Base-by-base conservation (phyloP, 2,888 invertebrate genomes). In the Allacma fusca region DNA sequence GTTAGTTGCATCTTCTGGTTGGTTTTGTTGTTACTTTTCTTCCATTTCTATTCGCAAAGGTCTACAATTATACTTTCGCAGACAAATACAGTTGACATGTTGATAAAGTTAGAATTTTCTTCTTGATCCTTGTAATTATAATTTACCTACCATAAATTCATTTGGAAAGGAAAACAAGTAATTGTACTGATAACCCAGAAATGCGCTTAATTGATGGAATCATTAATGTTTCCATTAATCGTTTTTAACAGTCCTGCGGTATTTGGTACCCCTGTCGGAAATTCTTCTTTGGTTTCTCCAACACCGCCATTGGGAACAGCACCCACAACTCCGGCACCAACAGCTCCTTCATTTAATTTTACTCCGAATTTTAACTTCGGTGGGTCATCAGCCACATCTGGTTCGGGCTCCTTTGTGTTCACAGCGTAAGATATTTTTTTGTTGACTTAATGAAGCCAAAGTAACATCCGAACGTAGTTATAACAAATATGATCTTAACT, bases 351-450 rank as follows among this genome's bases (percentile, higher is more conserved):
- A n/a, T 74, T 44, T 44, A 74, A 74, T 44, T 44, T 74, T 26
- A 74, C 74, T 16, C 74, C 74, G 5, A 74, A 65, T 65, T 62
- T 74, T 43, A 65, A 64, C 34, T 74, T 74, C 43, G 62, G 44
- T 26, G 74, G 64, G 34, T 5, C 74, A 12, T 12, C 40, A 24
- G 9, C 74, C 21, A 5, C 62, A n/a, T 57, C 59, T 16, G 59
- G 50, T 21, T 34, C 64, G 23, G 65, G 74, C 16, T 74, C 62
- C 19, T 74, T 68, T 68, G 68, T 68, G 34, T 68, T 68, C 40
- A 1, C 4, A 40, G 68, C 68, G 68, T 68, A 68, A 68, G 62
- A 23, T 12, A 4, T 4, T 62, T 23, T 62, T 24, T 24, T 24
- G 5, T 59, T 59, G n/a, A n/a, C n/a, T 59, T 13, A 59, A 59